phyloP scores from a whole-genome alignment of 2,113 vertebrate species.

The Cebus imitator region DNA sequence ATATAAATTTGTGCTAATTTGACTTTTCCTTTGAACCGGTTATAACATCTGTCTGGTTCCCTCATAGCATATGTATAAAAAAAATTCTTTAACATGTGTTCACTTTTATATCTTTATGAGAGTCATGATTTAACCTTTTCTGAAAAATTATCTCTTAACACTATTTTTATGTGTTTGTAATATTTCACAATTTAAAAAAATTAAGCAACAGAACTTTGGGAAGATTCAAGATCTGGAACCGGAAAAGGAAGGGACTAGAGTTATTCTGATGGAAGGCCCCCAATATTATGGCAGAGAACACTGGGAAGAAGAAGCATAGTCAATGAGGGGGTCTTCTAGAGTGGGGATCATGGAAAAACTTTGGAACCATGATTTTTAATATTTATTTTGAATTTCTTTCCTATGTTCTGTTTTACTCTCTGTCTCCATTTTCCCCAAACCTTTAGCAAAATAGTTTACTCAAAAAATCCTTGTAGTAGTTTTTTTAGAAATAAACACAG shows the following conservation, averaged over 20 bases:
- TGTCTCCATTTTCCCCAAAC: background rate
- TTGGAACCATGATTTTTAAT: background rate
- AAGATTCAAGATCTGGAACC: constrained; percentile 15
- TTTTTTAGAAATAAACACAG: background rate
- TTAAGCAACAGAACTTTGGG: background rate
- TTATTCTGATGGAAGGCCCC: background rate
- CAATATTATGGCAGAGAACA: background rate
- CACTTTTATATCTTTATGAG: background rate
- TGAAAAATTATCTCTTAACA: constrained; percentile 1
- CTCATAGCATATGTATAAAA: background rate
- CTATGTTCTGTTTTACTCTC: background rate
- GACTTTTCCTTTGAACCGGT: constrained; percentile 8
- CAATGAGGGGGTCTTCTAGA: background rate
- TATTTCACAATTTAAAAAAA: background rate
- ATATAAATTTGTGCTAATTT: constrained; percentile 28
- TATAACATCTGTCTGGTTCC: constrained; percentile 12
- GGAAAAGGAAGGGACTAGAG: background rate
- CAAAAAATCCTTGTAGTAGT: background rate
- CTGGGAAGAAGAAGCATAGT: background rate
- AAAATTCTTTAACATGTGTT: background rate
- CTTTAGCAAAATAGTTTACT: background rate
- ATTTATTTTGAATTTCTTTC: background rate
- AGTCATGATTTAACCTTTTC: background rate
- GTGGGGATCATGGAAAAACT: background rate
- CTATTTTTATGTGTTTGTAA: background rate